Evolutionary conservation across 2,797 vertebrate species (phyloP), one percentile per base, ranked within the genome.

Genomic region (Caiman crocodilus): DNA sequence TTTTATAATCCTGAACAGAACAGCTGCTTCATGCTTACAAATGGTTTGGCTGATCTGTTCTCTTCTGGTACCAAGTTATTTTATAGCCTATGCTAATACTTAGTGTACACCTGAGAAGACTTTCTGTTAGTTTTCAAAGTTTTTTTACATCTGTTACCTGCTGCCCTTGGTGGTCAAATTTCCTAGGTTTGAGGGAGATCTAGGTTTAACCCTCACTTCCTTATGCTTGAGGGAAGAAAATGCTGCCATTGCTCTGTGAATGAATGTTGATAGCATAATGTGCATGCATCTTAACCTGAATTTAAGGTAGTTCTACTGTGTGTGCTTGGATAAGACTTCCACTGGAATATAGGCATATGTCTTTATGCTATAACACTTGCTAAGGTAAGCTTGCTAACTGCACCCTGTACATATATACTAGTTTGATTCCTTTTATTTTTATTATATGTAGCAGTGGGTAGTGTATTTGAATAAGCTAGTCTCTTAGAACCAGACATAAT

Each of bases 391-490:
- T 3, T 61, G 69, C 87, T 32, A 56, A n/a, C 77, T 78, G 4
- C 3, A 20, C 74, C 60, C 15, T 21, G 12, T 13, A 18, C 7
- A 61, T 4, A 4, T 55, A n/a, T 57, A 61, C 55, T 67, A 23
- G 16, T 4, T 73, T 30, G 30, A 15, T 9, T 50, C 3, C 21
- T 26, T 73, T 73, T 14, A 73, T 64, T 1, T 0, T 23, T 17
- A 42, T 16, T 7, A 60, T 30, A 0, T 11, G 0, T 56, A 35
- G 20, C 59, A 76, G n/a, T 74, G 73, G 25, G 1, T 15, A 5
- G 12, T 16, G 13, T 3, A 2, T 42, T 30, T 28, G 83, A 28
- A 32, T 59, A 7, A 14, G 5, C 56, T 25, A 64, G 60, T 57
- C 75, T 3, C 42, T 50, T 50, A 50, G 42, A 50, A 50, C 42